Conservation (phyloP, 1,140 invertebrate genomes). For the Augochlora pura region DNA sequence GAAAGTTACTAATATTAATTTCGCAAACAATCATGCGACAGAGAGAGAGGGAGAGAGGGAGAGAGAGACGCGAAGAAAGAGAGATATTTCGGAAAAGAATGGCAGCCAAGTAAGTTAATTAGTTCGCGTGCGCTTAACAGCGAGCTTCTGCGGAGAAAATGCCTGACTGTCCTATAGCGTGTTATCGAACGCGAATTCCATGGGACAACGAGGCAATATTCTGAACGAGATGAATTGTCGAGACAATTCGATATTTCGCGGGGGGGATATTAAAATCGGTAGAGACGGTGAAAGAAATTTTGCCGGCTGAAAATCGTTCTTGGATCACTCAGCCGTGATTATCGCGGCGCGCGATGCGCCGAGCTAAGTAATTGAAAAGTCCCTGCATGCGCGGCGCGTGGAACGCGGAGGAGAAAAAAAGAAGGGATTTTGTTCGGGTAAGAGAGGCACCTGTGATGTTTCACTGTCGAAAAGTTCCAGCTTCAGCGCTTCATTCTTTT, state of each 20-base stretch:
- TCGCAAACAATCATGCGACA: background rate
- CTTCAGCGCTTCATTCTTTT: slow-evolving; percentile 22
- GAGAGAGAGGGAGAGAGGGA: too few relatives aligned
- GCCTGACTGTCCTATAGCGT: background rate
- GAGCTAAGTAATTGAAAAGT: slow-evolving; percentile 4
- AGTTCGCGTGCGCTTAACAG: slow-evolving; percentile 22
- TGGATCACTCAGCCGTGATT: background rate
- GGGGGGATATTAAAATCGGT: background rate
- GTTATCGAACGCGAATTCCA: slow-evolving; percentile 13
- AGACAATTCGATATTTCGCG: background rate
- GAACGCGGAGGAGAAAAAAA: background rate
- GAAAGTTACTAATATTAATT: slow-evolving; percentile 47
- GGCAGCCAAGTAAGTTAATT: slow-evolving; percentile 13
- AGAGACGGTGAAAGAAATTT: background rate
- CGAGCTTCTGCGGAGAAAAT: background rate
- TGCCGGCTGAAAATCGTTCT: too few relatives aligned
- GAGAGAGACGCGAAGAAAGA: too few relatives aligned
- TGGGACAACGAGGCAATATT: background rate
- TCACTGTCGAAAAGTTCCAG: slow-evolving; percentile 34
- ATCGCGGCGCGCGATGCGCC: background rate
- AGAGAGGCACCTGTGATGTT: slow-evolving; percentile 23
- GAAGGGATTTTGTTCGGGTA: slow-evolving; percentile 32
- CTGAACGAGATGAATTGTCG: slow-evolving; percentile 6
- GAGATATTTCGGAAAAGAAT: slow-evolving; percentile 8
- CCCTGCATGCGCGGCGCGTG: background rate